Conservation (phyloP, 64 coral and sea anemone genomes). For the Actinia tenebrosa region DNA sequence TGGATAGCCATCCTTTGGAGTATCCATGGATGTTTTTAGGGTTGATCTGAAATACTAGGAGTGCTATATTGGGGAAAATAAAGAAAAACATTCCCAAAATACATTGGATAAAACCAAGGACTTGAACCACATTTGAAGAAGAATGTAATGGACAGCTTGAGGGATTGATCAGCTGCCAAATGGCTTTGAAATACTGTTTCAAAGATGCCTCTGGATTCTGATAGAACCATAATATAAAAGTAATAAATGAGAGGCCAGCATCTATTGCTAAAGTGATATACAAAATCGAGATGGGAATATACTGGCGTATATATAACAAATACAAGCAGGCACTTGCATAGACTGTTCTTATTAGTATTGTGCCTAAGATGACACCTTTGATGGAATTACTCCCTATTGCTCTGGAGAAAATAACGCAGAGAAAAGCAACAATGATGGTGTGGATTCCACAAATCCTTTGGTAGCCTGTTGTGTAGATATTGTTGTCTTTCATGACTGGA, state of each 20-base stretch:
- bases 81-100: constrained; percentile 3
- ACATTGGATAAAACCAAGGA: constrained; percentile 1
- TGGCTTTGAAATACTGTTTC: not conserved
- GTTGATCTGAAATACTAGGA: not conserved
- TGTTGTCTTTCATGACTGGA: not conserved
- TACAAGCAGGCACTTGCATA: not conserved
- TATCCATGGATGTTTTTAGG: not conserved
- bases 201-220: not conserved
- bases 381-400: not conserved
- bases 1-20: not conserved
- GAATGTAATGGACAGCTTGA: not conserved
- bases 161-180: not conserved
- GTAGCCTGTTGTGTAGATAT: not conserved
- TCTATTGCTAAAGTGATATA: not conserved
- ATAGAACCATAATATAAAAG: not conserved
- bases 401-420: constrained; percentile 3
- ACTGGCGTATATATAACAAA: constrained; percentile 6
- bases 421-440: not conserved
- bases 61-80: not conserved
- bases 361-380: not conserved
- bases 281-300: not conserved
- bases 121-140: not conserved
- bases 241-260: not conserved
- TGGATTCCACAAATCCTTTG: not conserved
- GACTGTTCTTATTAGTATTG: not conserved